Evolutionary conservation across 2,888 invertebrate genomes (phyloP).

Genomic region (Zygothrica quintamaculata): DNA sequence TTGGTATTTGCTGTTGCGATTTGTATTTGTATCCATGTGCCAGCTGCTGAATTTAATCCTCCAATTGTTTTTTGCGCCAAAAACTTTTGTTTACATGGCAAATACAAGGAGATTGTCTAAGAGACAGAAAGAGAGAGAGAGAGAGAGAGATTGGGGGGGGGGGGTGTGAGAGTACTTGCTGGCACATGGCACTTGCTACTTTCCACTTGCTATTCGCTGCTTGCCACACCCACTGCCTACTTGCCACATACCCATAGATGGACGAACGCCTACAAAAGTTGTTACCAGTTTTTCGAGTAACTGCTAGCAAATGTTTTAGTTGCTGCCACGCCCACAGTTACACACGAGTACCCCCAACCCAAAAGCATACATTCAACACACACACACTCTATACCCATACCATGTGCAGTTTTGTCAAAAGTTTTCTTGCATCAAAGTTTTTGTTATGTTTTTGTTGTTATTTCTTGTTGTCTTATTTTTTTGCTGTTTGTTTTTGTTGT

Average conservation of each 20-base stretch:
- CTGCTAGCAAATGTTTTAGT: conserved; percentile 45
- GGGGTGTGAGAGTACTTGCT: conserved; percentile 15
- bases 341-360: neutral
- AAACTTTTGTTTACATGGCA: conserved; percentile 78
- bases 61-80: conserved; percentile 71
- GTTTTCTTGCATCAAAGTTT: conserved; percentile 77
- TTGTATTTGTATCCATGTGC: conserved; percentile 43
- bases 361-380: neutral
- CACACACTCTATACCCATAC: neutral
- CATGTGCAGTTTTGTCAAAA: conserved; percentile 56
- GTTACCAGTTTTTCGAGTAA: neutral
- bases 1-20: conserved; percentile 28
- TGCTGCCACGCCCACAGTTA: conserved; percentile 46
- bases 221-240: conserved; percentile 1
- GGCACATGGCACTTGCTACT: conserved; percentile 3
- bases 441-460: conserved; percentile 64
- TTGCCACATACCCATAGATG: conserved; percentile 11
- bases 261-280: conserved; percentile 31
- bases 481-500: conserved; percentile 59
- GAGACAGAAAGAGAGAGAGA: conserved; percentile 6
- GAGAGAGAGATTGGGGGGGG: no score
- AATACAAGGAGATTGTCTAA: no score
- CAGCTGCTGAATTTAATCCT: conserved; percentile 59
- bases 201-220: neutral
- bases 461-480: conserved; percentile 65